These are phyloP conservation scores for Zaprionus obscuricornis DNA, from an alignment of 2,888 invertebrate species.

Conservation along the genomic window DNA sequence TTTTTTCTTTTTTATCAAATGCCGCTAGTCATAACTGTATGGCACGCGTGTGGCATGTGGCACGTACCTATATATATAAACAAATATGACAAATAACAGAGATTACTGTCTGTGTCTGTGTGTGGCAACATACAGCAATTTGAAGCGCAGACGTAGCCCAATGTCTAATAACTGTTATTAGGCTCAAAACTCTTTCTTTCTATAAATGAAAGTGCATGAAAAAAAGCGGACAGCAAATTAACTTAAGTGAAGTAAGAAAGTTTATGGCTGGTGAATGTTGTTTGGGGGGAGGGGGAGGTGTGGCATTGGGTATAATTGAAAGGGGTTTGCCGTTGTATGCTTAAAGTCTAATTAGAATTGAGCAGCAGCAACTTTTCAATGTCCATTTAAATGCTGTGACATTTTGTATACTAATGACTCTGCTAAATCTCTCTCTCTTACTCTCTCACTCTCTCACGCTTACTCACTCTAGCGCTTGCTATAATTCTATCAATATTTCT, in stretches of 20 bases:
- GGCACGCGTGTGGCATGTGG: constrained; percentile 5
- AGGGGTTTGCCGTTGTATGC: too few species aligned
- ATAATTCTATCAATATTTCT: background rate
- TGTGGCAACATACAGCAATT: background rate
- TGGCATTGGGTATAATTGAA: too few species aligned
- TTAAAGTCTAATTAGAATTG: constrained; percentile 19
- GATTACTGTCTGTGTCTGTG: too few species aligned
- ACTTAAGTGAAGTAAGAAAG: too few species aligned
- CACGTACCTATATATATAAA: constrained; percentile 16
- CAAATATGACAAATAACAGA: constrained; percentile 39
- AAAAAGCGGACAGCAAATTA: too few species aligned
- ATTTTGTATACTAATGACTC: constrained; percentile 27
- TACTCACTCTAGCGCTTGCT: background rate
- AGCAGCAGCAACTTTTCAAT: constrained; percentile 27
- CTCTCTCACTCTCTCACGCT: background rate
- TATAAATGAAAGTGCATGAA: too few species aligned
- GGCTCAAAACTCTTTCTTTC: too few species aligned
- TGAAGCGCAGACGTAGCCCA: constrained; percentile 14
- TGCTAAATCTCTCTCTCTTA: background rate
- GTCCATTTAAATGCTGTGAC: constrained; percentile 18
- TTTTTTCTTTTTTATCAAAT: too few species aligned
- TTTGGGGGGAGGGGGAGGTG: too few species aligned
- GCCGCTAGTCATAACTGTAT: constrained; percentile 25
- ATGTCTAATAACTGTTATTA: constrained; percentile 6
- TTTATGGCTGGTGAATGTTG: too few species aligned